Percentiles rank a stretch among this genome's conserved stretches.
Conservation (phyloP, 2,113 vertebrate genomes). For the Candoia aspera region DNA sequence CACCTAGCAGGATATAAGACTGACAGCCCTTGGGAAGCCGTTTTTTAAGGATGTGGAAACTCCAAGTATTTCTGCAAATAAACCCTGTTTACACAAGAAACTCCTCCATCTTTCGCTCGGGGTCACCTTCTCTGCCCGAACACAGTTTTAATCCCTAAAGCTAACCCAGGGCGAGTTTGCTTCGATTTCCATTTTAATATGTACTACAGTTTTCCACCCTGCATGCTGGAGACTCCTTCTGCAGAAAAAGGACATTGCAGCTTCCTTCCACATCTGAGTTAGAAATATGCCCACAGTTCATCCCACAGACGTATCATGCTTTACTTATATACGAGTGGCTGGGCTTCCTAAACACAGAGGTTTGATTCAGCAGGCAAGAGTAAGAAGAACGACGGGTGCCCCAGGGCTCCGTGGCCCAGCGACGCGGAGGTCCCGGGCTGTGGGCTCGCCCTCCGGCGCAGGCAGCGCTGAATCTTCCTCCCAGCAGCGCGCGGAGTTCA, state of each 20-base stretch:
- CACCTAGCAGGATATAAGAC: background rate
- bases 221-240: no score
- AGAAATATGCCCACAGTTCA: background rate
- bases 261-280: background rate
- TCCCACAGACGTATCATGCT: background rate
- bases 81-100: background rate
- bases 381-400: no score
- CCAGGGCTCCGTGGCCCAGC: no score
- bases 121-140: background rate
- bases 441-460: no score
- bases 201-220: background rate
- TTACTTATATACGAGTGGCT: background rate
- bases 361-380: background rate
- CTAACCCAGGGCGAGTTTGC: background rate
- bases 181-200: background rate
- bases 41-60: background rate
- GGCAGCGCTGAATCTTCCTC: background rate
- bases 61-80: slow-evolving; percentile 1
- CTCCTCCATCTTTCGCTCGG: background rate
- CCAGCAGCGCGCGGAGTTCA: background rate
- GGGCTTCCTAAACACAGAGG: background rate
- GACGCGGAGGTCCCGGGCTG: no score
- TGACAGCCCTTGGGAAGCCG: background rate
- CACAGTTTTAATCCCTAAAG: background rate
- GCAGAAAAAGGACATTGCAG: background rate